A percentile compares a stretch with the other conserved stretches of the same genome.
Evolutionary conservation across 2,797 vertebrate genomes (phyloP).

Genomic region (Peromyscus attwateri): DNA sequence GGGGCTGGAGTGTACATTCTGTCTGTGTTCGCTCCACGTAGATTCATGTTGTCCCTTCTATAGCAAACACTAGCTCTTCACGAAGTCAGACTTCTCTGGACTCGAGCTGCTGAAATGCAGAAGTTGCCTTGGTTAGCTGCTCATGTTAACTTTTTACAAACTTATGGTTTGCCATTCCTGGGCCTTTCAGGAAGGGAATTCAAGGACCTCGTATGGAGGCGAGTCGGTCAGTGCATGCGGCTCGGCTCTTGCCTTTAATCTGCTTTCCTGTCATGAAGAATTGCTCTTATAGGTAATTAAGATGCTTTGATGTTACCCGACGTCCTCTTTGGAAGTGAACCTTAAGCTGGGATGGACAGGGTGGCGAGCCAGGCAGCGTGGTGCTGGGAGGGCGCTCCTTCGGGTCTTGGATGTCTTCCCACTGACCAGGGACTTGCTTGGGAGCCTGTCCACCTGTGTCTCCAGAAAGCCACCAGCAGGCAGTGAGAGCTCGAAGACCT

Average conservation of each 20-base stretch:
- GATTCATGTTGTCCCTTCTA: background rate
- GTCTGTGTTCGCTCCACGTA: background rate
- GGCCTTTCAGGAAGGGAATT: slow-evolving; percentile 48
- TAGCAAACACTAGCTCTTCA: background rate
- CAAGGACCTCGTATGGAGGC: background rate
- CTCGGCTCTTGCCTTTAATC: background rate
- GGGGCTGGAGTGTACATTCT: background rate
- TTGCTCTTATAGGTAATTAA: background rate
- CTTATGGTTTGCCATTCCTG: background rate
- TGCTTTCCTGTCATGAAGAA: slow-evolving; percentile 20
- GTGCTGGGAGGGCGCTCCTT: background rate
- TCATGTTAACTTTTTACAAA: background rate
- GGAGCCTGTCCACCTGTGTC: background rate
- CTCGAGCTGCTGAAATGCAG: slow-evolving; percentile 25
- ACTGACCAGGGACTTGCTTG: background rate
- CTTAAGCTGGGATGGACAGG: background rate
- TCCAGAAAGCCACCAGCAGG: background rate
- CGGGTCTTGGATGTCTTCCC: accelerated
- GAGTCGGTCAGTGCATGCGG: background rate
- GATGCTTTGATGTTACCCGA: background rate
- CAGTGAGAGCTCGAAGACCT: background rate
- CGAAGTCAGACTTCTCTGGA: background rate
- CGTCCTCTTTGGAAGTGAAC: background rate
- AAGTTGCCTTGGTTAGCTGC: background rate
- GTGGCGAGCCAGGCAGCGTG: background rate